Evolutionary conservation across 2,797 vertebrate genomes (phyloP).

Genomic region (Aulostomus chinensis): DNA sequence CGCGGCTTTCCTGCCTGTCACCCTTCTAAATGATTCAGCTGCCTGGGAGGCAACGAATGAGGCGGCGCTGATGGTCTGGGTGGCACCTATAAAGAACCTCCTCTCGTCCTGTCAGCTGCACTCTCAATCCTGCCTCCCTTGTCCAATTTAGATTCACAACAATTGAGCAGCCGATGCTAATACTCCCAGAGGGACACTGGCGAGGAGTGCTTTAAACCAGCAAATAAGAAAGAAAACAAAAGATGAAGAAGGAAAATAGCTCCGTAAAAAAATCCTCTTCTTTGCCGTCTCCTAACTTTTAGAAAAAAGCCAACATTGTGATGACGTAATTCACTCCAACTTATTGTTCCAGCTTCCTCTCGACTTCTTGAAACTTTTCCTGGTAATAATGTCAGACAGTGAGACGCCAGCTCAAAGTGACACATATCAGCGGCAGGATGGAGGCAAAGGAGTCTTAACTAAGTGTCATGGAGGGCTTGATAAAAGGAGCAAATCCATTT

Average conservation of each 20-base stretch:
- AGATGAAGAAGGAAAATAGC: constrained; percentile 44
- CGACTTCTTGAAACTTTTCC: constrained; percentile 59
- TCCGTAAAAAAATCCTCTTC: constrained; percentile 26
- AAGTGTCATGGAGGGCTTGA: constrained; percentile 73
- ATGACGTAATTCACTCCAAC: constrained; percentile 54
- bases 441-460: constrained; percentile 68
- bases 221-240: constrained; percentile 47
- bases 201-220: constrained; percentile 37
- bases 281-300: constrained; percentile 54
- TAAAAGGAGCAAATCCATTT: constrained; percentile 72
- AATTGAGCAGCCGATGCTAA: constrained; percentile 57
- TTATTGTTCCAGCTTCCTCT: constrained; percentile 54
- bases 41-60: constrained; percentile 47
- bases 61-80: constrained; percentile 24
- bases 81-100: constrained; percentile 35
- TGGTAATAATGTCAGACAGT: constrained; percentile 57
- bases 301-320: constrained; percentile 42
- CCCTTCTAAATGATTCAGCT: constrained; percentile 61
- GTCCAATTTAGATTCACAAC: constrained; percentile 59
- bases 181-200: constrained; percentile 54
- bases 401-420: constrained; percentile 62
- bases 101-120: constrained; percentile 48
- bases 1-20: constrained; percentile 51
- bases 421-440: constrained; percentile 56
- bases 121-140: constrained; percentile 50